These are phyloP conservation scores for Acropora yongei DNA, from an alignment of 64 coral and sea anemone genomes.

Conservation along the genomic window DNA sequence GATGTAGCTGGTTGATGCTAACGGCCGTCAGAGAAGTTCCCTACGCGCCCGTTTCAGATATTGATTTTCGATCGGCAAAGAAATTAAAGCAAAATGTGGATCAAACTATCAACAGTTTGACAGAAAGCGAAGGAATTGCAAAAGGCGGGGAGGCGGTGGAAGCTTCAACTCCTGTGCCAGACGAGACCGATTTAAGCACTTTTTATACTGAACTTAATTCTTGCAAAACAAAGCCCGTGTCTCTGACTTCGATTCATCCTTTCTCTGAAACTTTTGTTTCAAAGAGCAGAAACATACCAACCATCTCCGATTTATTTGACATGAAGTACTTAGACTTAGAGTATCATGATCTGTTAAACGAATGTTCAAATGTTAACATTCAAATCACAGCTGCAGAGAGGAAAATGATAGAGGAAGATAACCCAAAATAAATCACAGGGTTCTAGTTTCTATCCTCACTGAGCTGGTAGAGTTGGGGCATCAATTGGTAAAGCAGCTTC, in stretches of 20 bases:
- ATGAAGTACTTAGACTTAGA: background rate
- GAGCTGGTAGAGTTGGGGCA: background rate
- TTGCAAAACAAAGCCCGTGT: background rate
- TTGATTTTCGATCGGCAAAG: background rate
- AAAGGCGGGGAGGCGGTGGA: background rate
- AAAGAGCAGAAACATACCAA: background rate
- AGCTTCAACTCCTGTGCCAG: background rate
- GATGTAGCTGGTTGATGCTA: background rate
- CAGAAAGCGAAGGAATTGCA: background rate
- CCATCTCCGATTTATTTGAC: background rate
- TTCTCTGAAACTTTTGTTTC: background rate
- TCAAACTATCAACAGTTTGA: background rate
- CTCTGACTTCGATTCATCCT: background rate
- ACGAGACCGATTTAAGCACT: background rate
- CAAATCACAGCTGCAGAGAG: background rate
- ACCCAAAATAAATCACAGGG: background rate
- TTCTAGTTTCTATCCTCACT: background rate
- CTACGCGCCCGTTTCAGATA: background rate
- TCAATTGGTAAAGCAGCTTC: background rate
- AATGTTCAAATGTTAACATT: background rate
- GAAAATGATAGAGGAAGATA: background rate
- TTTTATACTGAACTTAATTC: background rate
- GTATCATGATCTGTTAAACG: background rate
- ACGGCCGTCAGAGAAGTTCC: background rate
- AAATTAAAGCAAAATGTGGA: background rate